Evolutionary conservation across 2,113 vertebrate species (phyloP).

Genomic region (Entelurus aequoreus): DNA sequence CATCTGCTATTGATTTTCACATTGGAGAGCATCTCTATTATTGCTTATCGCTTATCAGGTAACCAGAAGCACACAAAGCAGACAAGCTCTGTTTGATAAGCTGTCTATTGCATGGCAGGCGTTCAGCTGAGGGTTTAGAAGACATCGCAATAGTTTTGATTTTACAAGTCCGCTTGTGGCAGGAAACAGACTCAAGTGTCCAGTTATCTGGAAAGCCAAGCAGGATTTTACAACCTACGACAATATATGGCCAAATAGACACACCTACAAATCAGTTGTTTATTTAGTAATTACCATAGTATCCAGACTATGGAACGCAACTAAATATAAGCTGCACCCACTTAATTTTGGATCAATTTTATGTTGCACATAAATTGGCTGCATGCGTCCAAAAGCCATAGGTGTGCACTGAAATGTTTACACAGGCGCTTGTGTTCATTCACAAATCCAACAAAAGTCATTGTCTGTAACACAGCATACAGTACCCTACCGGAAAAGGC

Average conservation of each 20-base stretch:
- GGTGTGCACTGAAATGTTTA: too few species aligned
- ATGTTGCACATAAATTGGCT: too few species aligned
- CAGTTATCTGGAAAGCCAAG: conserved; percentile 17
- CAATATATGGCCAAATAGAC: not conserved
- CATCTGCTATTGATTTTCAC: conserved; percentile 53
- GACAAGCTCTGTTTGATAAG: conserved; percentile 29
- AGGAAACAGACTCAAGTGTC: conserved; percentile 16
- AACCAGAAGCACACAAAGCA: conserved; percentile 29
- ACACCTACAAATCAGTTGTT: not conserved
- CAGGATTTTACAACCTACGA: conserved; percentile 1
- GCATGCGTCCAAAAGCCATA: too few species aligned
- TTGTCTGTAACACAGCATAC: too few species aligned
- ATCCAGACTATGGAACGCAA: too few species aligned
- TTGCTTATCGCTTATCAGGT: conserved; percentile 50
- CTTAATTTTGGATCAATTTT: too few species aligned
- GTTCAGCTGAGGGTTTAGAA: conserved; percentile 34
- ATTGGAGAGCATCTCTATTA: conserved; percentile 55
- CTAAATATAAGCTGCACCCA: too few species aligned
- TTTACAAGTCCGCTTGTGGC: conserved; percentile 20
- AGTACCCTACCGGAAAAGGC: too few species aligned
- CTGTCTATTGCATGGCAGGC: conserved; percentile 16
- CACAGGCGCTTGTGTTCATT: too few species aligned
- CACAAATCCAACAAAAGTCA: too few species aligned
- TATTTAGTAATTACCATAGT: not conserved
- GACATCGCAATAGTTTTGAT: conserved; percentile 17